Percentiles rank a stretch among this genome's conserved stretches.
Conservation (phyloP, 2,113 vertebrate genomes). For the Amia ocellicauda region DNA sequence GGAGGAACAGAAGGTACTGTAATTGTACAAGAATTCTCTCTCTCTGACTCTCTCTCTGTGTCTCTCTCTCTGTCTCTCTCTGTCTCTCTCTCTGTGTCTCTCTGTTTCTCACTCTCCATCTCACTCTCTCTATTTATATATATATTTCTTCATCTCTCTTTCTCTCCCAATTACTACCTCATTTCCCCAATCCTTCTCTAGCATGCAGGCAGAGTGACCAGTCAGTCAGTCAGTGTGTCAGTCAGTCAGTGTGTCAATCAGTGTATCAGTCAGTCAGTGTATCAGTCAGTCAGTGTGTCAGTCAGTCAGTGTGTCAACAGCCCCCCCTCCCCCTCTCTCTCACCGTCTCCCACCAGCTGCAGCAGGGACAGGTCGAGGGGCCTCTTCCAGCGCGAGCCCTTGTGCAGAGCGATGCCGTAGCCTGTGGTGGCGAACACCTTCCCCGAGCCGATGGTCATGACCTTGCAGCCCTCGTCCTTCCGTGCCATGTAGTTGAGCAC, state of each 20-base stretch:
- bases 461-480: constrained; percentile 91
- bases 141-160: constrained; percentile 31
- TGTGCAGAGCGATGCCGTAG: constrained; percentile 89
- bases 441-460: constrained; percentile 90
- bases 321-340: constrained; percentile 27
- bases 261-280: no score
- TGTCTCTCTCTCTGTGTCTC: neutral
- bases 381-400: constrained; percentile 89
- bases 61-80: constrained; percentile 24
- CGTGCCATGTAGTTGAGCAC: constrained; percentile 94
- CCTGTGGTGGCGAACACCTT: constrained; percentile 92
- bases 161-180: constrained; percentile 20
- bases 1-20: constrained; percentile 55
- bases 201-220: no score
- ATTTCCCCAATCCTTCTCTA: constrained; percentile 50
- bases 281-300: constrained; percentile 45
- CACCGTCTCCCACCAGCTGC: constrained; percentile 92
- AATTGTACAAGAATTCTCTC: no score
- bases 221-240: no score
- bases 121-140: constrained; percentile 31
- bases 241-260: no score
- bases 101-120: constrained; percentile 19
- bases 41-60: constrained; percentile 15
- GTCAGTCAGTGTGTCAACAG: constrained; percentile 45
- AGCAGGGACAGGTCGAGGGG: constrained; percentile 86